Evolutionary conservation across 2,888 invertebrate genomes (phyloP), one percentile per base, ranked within the genome.

Genomic region (Tuta absoluta): DNA sequence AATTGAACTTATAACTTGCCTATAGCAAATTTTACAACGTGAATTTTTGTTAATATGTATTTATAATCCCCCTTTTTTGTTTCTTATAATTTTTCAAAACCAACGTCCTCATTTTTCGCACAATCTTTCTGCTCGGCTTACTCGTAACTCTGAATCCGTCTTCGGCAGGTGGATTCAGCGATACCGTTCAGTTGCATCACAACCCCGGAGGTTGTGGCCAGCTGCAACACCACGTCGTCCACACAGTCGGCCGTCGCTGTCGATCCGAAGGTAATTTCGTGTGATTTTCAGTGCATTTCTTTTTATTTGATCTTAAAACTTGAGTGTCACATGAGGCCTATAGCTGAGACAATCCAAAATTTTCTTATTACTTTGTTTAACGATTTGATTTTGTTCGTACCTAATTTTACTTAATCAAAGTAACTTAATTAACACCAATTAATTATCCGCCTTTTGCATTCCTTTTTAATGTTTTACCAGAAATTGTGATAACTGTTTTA

Each of bases 161-260:
- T 77, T 81, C 69, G 74, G 69, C 89, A 91, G 91, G 87, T 89
- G 74, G 91, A 91, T 78, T 84, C 91, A 66, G 87, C 89, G 69
- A 90, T 91, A 79, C 87, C 91, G 79, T 91, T 91, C 81, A 90
- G 86, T 83, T 91, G 91, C 88, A 91, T 91, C 88, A 90, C 91
- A 75, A 88, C 86, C 65, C 89, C 91, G 65, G 91, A 90, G 85
- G 91, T 90, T 72, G 90, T 88, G 81, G 74, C 86, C 69, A 86
- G 86, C 75, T 89, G 90, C 85, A 87, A 84, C 81, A 87, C 89
- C 66, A 88, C 90, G 51, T 74, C 89, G 38, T 84, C 89, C 63
- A 74, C 84, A 48, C 87, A 81, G 71, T 69, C 86, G 14, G 76
- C 86, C 21, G 79, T 83, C 71, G 81, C 85, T 62, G 78, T 85